A percentile compares a stretch with the other conserved stretches of the same genome.
phyloP scores from a whole-genome alignment of 2,888 invertebrate species.

The Spodoptera picta region DNA sequence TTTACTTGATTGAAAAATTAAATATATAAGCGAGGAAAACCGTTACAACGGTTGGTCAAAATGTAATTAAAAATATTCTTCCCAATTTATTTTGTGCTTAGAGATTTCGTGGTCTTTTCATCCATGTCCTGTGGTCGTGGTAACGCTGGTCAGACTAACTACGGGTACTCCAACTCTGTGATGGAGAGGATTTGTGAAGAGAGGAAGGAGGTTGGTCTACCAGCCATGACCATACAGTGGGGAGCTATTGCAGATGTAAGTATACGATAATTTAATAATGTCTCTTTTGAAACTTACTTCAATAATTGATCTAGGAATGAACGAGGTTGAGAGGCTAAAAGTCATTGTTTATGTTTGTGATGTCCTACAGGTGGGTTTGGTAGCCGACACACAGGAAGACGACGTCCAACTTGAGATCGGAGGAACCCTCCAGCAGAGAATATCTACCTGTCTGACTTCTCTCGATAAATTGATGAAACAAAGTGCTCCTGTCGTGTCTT shows the following conservation, averaged over 20 bases:
- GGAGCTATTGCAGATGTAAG: conserved; percentile 97
- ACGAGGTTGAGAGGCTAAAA: too few relatives aligned
- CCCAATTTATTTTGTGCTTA: conserved; percentile 47
- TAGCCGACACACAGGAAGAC: conserved; percentile 92
- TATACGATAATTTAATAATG: not conserved
- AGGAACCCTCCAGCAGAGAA: conserved; percentile 95
- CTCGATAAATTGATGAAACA: conserved; percentile 93
- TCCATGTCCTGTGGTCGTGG: conserved; percentile 97
- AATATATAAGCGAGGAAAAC: too few relatives aligned
- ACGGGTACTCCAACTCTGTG: conserved; percentile 96
- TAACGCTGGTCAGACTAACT: conserved; percentile 97
- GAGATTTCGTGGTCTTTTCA: conserved; percentile 96
- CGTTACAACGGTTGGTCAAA: too few relatives aligned
- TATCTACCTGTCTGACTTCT: conserved; percentile 93
- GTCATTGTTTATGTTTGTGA: too few relatives aligned
- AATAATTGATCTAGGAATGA: too few relatives aligned
- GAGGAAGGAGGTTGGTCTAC: conserved; percentile 91
- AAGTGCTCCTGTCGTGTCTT: conserved; percentile 91
- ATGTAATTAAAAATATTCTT: too few relatives aligned
- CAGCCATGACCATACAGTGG: conserved; percentile 96
- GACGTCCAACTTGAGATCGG: conserved; percentile 91
- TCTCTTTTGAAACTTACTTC: too few relatives aligned
- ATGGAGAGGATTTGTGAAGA: conserved; percentile 96
- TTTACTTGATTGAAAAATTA: too few relatives aligned
- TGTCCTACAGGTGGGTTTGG: conserved; percentile 90